Base-by-base conservation (phyloP, 2,797 vertebrate species). In the Aselliscus stoliczkanus region DNA sequence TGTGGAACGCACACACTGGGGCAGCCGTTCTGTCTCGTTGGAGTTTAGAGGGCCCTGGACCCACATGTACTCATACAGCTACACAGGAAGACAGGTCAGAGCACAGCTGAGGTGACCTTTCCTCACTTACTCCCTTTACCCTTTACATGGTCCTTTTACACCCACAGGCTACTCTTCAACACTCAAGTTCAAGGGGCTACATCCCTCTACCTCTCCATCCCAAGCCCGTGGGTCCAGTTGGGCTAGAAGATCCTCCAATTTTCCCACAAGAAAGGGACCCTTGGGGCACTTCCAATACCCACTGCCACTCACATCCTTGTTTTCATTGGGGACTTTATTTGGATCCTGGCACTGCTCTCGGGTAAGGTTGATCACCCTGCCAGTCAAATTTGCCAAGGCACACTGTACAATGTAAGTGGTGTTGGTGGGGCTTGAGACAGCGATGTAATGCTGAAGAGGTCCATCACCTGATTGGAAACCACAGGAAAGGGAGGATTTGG, bases 371-470 rank as follows among this genome's bases (percentile, higher is more conserved):
- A 98, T 87, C 21, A 95, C 96, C 5, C 77, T 98, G 31, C 99
- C 99, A 0, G 99, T 99, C 93, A 99, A 97, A 97, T 99, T 99
- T 27, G 99, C 99, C 98, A 99, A 97, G 72, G 99, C 98, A 5
- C 98, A 97, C 96, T 99, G 98, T 3, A 99, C 99, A 4, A 99
- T 97, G 0, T 98, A 90, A 20, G 98, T 98, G 0, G 98, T 98
- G 62, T 96, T 81, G 75, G 98, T 98, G 5, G 97, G 97, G 88
- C 94, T 98, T 23, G 90, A 67, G 70, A 99, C 99, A 0, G 99
- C 99, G 0, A 99, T 98, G 5, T 99, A 99, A 96, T 99, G 99
- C 97, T 99, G 99, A 10, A 99, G 98, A 47, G 99, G 98, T 1
- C 96, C 90, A 0, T 99, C 96, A 4, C 95, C 99, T 99, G 97